These are phyloP conservation scores for Mustela erminea DNA, from an alignment of 2,797 vertebrate species.

Conservation along the genomic window DNA sequence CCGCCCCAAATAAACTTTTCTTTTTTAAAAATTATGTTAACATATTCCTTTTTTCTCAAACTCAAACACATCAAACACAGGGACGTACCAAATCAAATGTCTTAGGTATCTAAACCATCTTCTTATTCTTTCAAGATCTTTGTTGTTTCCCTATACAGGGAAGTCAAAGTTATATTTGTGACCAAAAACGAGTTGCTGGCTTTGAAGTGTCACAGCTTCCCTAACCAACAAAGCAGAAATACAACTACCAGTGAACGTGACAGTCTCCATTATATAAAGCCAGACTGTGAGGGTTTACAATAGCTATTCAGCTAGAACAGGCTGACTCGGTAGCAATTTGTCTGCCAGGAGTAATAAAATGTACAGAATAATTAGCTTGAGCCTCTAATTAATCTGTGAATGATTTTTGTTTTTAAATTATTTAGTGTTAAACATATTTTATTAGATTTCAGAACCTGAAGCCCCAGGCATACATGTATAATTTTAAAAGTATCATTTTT, in stretches of 20 bases:
- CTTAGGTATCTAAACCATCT: background rate
- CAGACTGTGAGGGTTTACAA: background rate
- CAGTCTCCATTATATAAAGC: background rate
- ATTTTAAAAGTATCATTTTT: conserved; percentile 77
- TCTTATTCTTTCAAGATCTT: background rate
- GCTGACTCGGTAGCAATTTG: background rate
- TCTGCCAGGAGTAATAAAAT: conserved; percentile 63
- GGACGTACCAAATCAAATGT: background rate
- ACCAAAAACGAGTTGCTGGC: background rate
- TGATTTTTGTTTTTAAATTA: conserved; percentile 75
- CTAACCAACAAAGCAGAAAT: conserved; percentile 44
- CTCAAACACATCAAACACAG: background rate
- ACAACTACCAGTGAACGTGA: background rate
- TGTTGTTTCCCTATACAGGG: background rate
- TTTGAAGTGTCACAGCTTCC: background rate
- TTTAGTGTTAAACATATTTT: conserved; percentile 72
- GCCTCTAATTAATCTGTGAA: conserved; percentile 69
- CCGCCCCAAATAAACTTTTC: background rate
- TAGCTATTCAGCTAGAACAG: background rate
- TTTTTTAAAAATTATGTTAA: background rate
- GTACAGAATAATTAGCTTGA: conserved; percentile 62
- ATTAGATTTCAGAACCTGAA: conserved; percentile 63
- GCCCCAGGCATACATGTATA: conserved; percentile 60
- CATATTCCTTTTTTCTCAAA: background rate
- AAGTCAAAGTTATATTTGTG: background rate